Percentiles rank a stretch among this genome's conserved stretches.
These are phyloP conservation scores for Sesia bembeciformis DNA, from an alignment of 2,888 invertebrate species.

Conservation along the genomic window DNA sequence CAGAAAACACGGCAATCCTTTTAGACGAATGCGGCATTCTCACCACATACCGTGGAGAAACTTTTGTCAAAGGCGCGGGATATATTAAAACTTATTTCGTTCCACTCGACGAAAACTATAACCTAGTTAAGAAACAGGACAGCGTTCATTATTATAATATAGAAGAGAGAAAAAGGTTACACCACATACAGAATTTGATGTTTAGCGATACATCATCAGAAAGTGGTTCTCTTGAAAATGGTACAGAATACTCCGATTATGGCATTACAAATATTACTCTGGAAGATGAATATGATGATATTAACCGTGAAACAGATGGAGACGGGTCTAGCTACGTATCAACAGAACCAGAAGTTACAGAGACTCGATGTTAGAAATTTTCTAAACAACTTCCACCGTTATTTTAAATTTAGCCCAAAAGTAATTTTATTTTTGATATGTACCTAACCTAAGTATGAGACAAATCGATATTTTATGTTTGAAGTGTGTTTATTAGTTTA, in stretches of 20 bases:
- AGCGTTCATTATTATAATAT: slow-evolving; percentile 36
- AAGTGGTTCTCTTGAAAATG: slow-evolving; percentile 13
- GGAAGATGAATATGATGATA: slow-evolving; percentile 15
- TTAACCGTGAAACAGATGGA: slow-evolving; percentile 15
- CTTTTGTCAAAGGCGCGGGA: slow-evolving; percentile 81
- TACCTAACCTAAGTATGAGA: no score
- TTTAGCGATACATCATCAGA: slow-evolving; percentile 20
- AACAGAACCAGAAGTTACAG: slow-evolving; percentile 31
- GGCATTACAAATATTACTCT: slow-evolving; percentile 24
- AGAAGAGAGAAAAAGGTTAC: slow-evolving; percentile 33
- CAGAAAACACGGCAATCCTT: slow-evolving; percentile 81
- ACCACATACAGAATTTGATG: slow-evolving; percentile 26
- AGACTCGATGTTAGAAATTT: slow-evolving; percentile 39
- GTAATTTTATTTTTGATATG: no score
- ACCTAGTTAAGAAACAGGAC: slow-evolving; percentile 56
- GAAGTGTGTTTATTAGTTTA: no score
- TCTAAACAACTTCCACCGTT: no score
- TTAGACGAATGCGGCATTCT: slow-evolving; percentile 79
- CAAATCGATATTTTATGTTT: no score
- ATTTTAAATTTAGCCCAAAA: no score
- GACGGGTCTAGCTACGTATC: slow-evolving; percentile 21
- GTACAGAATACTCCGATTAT: slow-evolving; percentile 21
- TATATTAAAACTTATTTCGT: slow-evolving; percentile 83
- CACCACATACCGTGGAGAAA: slow-evolving; percentile 80
- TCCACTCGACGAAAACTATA: slow-evolving; percentile 76